Evolutionary conservation across 2,797 vertebrate genomes (phyloP).

Genomic region (Lepus oiostolus): DNA sequence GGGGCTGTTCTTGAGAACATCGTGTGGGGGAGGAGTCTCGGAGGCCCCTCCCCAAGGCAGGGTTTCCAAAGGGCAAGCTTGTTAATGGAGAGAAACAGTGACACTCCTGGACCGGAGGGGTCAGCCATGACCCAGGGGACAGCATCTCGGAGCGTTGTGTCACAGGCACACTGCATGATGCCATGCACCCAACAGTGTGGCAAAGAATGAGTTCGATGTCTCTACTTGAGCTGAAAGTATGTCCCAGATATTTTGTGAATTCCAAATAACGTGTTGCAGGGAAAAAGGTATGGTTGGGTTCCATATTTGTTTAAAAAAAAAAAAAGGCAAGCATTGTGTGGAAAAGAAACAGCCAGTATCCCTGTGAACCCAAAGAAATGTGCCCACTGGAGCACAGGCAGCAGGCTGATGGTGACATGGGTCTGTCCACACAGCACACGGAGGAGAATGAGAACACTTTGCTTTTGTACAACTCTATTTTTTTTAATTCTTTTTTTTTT

Average conservation of each 20-base stretch:
- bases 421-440: neutral
- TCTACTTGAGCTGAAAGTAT: neutral
- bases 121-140: rapidly evolving
- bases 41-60: neutral
- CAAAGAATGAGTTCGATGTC: neutral
- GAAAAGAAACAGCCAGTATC: neutral
- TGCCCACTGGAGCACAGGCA: neutral
- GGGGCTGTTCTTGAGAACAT: neutral
- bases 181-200: no score
- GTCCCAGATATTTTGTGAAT: neutral
- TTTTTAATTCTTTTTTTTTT: no score
- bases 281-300: neutral
- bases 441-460: neutral
- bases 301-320: neutral
- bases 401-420: neutral
- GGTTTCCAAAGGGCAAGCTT: neutral
- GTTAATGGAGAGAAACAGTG: neutral
- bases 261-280: neutral
- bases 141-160: neutral
- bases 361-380: neutral
- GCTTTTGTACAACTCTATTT: neutral
- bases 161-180: rapidly evolving
- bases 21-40: neutral
- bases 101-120: rapidly evolving
- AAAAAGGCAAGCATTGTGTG: neutral